These are phyloP conservation scores for Germaria angustata DNA, from an alignment of 2,888 invertebrate genomes.

Conservation along the genomic window DNA sequence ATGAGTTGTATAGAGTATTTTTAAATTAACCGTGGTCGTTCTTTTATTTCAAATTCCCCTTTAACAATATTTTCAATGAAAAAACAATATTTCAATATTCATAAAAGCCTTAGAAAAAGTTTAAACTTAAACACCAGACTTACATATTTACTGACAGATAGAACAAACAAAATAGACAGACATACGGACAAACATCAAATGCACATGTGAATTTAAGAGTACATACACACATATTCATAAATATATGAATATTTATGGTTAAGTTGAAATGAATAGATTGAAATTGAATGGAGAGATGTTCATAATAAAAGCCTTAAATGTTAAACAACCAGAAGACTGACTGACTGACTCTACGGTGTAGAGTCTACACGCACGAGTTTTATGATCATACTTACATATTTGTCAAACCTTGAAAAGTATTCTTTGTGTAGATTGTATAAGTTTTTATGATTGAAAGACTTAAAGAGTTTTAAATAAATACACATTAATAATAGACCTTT, in stretches of 20 bases:
- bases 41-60: not conserved
- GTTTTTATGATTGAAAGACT: not conserved
- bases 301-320: constrained; percentile 22
- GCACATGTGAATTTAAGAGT: not conserved
- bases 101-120: constrained; percentile 34
- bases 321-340: constrained; percentile 28
- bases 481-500: constrained; percentile 3
- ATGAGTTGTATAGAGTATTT: not conserved
- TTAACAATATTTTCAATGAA: constrained; percentile 7
- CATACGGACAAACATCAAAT: constrained; percentile 14
- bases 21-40: not conserved
- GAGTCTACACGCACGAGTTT: constrained; percentile 8
- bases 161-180: constrained; percentile 3
- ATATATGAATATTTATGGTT: constrained; percentile 46
- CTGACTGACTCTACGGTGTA: no score
- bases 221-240: not conserved
- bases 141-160: constrained; percentile 14
- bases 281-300: constrained; percentile 20
- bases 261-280: constrained; percentile 40
- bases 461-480: not conserved
- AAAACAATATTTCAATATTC: constrained; percentile 59
- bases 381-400: not conserved
- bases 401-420: constrained; percentile 54
- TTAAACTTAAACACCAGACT: constrained; percentile 20
- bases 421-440: constrained; percentile 27